phyloP scores from a whole-genome alignment of 2,797 vertebrate species.

The Melanitta fusca region DNA sequence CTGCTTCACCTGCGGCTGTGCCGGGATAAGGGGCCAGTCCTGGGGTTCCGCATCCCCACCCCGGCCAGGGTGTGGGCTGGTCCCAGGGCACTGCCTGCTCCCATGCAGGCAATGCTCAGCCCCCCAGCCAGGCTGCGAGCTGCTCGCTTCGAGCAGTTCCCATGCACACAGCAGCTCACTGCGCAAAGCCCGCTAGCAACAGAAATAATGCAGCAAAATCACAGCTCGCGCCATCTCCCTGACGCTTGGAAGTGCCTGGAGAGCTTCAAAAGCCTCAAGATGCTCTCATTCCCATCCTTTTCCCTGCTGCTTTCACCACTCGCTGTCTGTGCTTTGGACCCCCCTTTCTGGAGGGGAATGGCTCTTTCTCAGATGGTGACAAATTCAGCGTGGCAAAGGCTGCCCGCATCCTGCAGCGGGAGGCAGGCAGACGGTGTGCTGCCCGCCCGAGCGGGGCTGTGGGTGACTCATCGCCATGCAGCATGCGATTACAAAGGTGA shows the following conservation, averaged over 20 bases:
- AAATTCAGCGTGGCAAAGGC: not conserved
- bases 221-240: constrained; percentile 24
- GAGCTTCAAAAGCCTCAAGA: constrained; percentile 61
- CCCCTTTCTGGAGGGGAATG: not conserved
- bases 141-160: not conserved
- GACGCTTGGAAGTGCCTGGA: constrained; percentile 45
- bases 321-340: not conserved
- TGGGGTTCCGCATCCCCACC: not conserved
- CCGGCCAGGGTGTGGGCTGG: not conserved
- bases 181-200: not conserved
- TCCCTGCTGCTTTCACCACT: not conserved
- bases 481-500: constrained; percentile 53
- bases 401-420: constrained; percentile 24
- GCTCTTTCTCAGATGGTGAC: not conserved
- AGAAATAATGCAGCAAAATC: constrained; percentile 69
- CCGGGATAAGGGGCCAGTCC: not conserved
- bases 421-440: constrained; percentile 44
- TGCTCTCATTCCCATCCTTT: constrained; percentile 11
- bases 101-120: not conserved
- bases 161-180: not conserved
- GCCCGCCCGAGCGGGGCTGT: constrained; percentile 38
- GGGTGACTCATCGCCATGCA: constrained; percentile 71
- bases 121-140: not conserved
- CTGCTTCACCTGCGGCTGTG: accelerated
- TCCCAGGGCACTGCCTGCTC: not conserved